phyloP scores from a whole-genome alignment of 2,888 invertebrate genomes.

The Cerastis leucographa region DNA sequence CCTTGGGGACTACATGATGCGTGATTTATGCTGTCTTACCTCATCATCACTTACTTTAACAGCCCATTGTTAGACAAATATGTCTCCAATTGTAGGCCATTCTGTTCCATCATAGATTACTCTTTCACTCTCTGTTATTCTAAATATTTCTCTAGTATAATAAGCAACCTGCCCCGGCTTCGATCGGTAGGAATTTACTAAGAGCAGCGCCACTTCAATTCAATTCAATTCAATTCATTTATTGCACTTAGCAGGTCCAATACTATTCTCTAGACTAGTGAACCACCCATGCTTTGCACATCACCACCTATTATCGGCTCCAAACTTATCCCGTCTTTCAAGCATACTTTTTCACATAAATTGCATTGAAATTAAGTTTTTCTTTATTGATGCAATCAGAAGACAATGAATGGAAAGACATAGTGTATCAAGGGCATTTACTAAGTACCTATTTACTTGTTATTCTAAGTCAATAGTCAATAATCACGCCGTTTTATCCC shows the following conservation, averaged over 20 bases:
- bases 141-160: background rate
- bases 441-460: background rate
- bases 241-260: too few species aligned
- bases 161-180: background rate
- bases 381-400: too few species aligned
- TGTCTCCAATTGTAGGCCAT: too few species aligned
- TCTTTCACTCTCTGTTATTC: background rate
- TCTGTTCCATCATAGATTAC: background rate
- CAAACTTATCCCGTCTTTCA: background rate
- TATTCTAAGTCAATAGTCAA: slow-evolving; percentile 12
- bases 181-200: too few species aligned
- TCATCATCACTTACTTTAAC: too few species aligned
- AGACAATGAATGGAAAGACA: background rate
- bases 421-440: background rate
- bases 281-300: too few species aligned
- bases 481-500: background rate
- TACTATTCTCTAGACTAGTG: too few species aligned
- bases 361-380: too few species aligned
- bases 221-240: too few species aligned
- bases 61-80: too few species aligned
- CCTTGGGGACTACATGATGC: background rate
- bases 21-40: background rate
- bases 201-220: too few species aligned
- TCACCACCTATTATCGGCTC: background rate
- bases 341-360: background rate